Conservation (phyloP, 2,113 vertebrate species). For the Ophiodon elongatus region DNA sequence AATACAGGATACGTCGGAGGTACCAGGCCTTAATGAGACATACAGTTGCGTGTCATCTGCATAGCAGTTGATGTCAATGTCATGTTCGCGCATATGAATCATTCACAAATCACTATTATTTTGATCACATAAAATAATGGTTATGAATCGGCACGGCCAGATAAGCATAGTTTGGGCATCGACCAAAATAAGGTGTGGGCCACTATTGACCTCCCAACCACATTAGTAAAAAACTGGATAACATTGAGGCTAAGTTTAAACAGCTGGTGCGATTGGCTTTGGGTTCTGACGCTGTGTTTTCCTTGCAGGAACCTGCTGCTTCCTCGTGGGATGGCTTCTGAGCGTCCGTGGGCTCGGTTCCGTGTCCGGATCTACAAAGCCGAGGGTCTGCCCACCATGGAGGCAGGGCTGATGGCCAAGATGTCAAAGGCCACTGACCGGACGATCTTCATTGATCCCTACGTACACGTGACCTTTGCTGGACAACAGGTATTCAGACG, state of each 20-base stretch:
- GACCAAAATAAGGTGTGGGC: neutral
- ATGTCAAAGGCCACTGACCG: constrained; percentile 91
- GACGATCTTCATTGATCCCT: constrained; percentile 91
- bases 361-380: constrained; percentile 89
- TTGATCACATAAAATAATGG: neutral
- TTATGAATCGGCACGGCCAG: neutral
- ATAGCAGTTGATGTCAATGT: too few relatives aligned
- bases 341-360: constrained; percentile 93
- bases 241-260: neutral
- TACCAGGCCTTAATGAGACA: too few relatives aligned
- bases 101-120: neutral
- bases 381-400: constrained; percentile 92
- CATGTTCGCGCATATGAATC: too few relatives aligned
- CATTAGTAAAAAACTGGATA: neutral
- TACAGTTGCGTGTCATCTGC: too few relatives aligned
- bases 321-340: constrained; percentile 88
- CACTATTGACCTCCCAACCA: neutral
- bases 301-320: constrained; percentile 90
- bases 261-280: neutral
- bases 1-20: too few relatives aligned
- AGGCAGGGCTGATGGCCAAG: constrained; percentile 88
- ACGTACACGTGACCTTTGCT: constrained; percentile 90
- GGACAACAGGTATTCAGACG: constrained; percentile 89
- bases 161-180: neutral
- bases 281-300: neutral